Percentiles rank a stretch among this genome's conserved stretches.
phyloP scores from a whole-genome alignment of 37 sponge, comb jelly and placozoan genomes.

The Eunapius fragilis region DNA sequence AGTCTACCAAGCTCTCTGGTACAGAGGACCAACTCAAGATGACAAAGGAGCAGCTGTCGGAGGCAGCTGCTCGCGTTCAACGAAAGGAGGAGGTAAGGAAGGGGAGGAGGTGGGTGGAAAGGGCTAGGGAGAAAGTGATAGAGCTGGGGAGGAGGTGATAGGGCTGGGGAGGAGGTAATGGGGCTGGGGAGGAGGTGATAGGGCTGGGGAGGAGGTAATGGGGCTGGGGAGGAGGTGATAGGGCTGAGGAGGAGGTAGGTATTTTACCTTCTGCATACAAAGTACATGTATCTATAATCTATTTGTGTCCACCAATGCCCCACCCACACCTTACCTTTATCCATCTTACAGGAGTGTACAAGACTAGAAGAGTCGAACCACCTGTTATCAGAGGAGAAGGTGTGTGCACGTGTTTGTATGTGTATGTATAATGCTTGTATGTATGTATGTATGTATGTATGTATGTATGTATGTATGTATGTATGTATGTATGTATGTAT shows the following conservation, averaged over 20 bases:
- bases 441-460: not conserved
- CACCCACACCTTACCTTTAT: too few relatives aligned
- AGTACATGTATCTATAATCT: not conserved
- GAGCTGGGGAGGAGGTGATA: not conserved
- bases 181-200: not conserved
- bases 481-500: not conserved
- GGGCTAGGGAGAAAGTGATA: too few relatives aligned
- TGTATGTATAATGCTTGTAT: not conserved
- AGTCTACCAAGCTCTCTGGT: not conserved
- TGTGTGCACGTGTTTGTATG: not conserved
- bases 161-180: not conserved
- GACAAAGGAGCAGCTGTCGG: not conserved
- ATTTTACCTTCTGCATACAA: not conserved
- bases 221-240: not conserved
- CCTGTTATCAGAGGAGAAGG: not conserved
- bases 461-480: not conserved
- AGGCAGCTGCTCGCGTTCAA: not conserved
- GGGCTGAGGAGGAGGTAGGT: not conserved
- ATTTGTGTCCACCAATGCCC: not conserved
- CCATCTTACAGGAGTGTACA: not conserved
- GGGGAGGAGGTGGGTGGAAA: conserved; percentile 2
- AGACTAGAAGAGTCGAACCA: not conserved
- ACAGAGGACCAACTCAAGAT: not conserved
- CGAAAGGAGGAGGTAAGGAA: conserved; percentile 8
- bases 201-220: not conserved